Base-by-base conservation (phyloP, 1,140 invertebrate genomes). In the Globodera ellingtonae region DNA sequence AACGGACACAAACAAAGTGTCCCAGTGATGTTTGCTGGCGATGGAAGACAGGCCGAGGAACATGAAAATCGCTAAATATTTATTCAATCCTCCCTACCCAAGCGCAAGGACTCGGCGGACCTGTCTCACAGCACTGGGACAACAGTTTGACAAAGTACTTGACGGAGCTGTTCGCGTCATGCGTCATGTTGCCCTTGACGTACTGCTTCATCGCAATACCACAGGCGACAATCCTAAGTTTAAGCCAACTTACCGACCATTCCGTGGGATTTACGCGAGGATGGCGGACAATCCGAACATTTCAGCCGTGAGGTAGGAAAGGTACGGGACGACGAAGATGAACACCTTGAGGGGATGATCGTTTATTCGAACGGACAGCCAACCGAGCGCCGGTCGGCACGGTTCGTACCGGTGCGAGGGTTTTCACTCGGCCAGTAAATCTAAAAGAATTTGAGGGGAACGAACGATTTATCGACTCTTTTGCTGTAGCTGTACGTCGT, bases 101-200 rank as follows among this genome's bases (percentile, higher is more conserved):
- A 78, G 9, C 44, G 18, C 70, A 46, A 65, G 13, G 44, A 5
- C 35, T 3, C 44, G 18, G 9, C 6, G 70, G 6, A 70, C 67
- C 21, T 70, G 67, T 70, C 24, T 70, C 48, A 8, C 73, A 67
- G 47, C 72, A 75, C 65, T 84, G 84, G 6, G 85, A 52, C 18
- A 98, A 90, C 96, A 98, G 98, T 91, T 98, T 98, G 93, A 98
- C 95, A 71, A 96, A 95, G 89, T 98, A 98, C 90, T 98, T 98
- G 69, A 98, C 94, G 4, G 96, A 98, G 5, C 95, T 97, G 86
- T 96, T 95, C 0, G 97, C 98, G 90, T 98, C 98, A 91, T 95
- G 94, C 9, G 95, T 97, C 86, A 99, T 95, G 91, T 99, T 99
- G 15, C 93, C 94, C 90, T 98, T 96, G 18, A 98, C 95, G 90